Evolutionary conservation across 2,888 invertebrate genomes (phyloP).

Genomic region (Cantharis nigra): DNA sequence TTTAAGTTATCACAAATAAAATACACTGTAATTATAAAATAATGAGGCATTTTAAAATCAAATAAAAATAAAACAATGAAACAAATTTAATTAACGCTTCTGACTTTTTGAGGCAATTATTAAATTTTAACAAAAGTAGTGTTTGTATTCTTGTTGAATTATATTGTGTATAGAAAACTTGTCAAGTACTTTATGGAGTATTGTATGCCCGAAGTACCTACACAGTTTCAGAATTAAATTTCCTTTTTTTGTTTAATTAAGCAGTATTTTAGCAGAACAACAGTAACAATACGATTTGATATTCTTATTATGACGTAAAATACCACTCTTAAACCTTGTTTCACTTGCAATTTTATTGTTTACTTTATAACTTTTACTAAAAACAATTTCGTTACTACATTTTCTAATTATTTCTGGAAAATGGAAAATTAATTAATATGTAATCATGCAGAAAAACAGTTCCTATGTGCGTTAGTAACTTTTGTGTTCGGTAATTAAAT

Average conservation of each 20-base stretch:
- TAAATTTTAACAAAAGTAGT: too few species aligned
- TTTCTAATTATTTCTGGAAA: not conserved
- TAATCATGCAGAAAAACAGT: not conserved
- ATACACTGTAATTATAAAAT: too few species aligned
- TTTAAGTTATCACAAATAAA: too few species aligned
- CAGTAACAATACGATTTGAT: not conserved
- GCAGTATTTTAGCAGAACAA: too few species aligned
- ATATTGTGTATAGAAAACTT: too few species aligned
- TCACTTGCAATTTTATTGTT: not conserved
- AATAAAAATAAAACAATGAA: too few species aligned
- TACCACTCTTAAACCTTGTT: not conserved
- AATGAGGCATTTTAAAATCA: too few species aligned
- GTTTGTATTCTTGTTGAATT: too few species aligned
- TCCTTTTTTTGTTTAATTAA: not conserved
- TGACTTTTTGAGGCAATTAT: too few species aligned
- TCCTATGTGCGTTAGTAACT: not conserved
- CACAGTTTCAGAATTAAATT: not conserved
- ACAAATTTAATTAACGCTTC: too few species aligned
- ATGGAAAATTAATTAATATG: not conserved
- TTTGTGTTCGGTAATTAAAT: not conserved
- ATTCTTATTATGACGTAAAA: not conserved
- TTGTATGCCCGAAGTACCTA: not conserved
- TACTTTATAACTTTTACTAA: not conserved
- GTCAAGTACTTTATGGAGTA: too few species aligned
- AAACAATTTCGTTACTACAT: not conserved